Evolutionary conservation across 2,888 invertebrate species (phyloP), one percentile per base, ranked within the genome.

Genomic region (Dolichomitus sp.): DNA sequence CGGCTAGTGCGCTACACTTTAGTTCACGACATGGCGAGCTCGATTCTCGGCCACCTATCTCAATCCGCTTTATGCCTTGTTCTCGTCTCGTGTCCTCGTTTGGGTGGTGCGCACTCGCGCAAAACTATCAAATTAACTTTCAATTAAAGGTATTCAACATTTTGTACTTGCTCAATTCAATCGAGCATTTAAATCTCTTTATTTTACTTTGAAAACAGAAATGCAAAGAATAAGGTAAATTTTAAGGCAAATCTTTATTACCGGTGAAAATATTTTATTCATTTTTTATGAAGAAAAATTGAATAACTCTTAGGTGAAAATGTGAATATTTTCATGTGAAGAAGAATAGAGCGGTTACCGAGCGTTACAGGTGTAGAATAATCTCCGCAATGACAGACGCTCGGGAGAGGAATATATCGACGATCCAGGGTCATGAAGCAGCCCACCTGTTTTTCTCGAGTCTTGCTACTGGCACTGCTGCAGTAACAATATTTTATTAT

Each of bases 401-500:
- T 50, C 66, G 57, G 54, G 65, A 50, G 17, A 45, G 40, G 37
- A 65, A 37, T 57, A 77, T 74, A 54, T 74, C 65, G 50, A 33
- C 37, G 65, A 65, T 72, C 69, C 69, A 70, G 75, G 81, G 81
- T 81, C 84, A 76, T 63, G 48, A 78, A 69, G 77, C 84, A 69
- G 77, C 84, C 80, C 84, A 84, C 82, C 84, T 84, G 84, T 65
- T 84, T 77, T 37, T 82, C 76, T 19, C 66, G 17, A 74, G 48
- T 63, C 61, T 42, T 40, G 72, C 80, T 76, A 76, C 83, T 57
- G 83, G 76, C 83, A 63, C 50, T 23, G 65, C 72, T 66, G 74
- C 69, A 9, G 50, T 77, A 77, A 77, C 69, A 50, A 76, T 68
- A 61, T 80, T 80, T 80, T 83, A 83, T 83, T 83, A 83, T 80